Conservation (phyloP, 2,113 vertebrate genomes). For the Dromaius novaehollandiae region DNA sequence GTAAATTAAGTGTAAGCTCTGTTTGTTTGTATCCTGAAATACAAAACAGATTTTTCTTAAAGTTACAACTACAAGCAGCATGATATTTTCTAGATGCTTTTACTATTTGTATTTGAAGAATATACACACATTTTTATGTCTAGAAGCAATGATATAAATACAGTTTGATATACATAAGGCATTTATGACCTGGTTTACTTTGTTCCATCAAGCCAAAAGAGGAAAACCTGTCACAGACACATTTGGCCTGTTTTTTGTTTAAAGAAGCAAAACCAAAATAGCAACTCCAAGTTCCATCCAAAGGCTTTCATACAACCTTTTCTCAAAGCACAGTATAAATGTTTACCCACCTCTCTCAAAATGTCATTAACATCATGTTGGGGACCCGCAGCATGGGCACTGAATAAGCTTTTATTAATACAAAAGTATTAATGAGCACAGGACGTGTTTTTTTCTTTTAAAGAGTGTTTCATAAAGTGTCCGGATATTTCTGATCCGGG, state of each 20-base stretch:
- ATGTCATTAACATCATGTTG: not conserved
- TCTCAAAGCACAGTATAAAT: conserved; percentile 12
- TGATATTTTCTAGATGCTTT: not conserved
- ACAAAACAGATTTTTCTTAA: not conserved
- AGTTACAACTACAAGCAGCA: not conserved
- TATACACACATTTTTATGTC: not conserved
- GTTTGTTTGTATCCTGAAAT: not conserved
- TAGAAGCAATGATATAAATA: not conserved
- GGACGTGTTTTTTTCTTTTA: not conserved
- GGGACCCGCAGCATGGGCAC: not conserved
- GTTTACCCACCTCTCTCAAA: conserved; percentile 26
- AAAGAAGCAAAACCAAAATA: conserved; percentile 7
- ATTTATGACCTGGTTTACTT: not conserved
- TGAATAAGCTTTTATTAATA: conserved; percentile 16
- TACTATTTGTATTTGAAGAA: not conserved
- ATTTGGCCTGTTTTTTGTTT: not conserved
- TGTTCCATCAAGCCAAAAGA: not conserved
- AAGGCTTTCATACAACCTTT: conserved; percentile 52
- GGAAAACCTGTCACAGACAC: not conserved
- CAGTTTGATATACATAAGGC: not conserved
- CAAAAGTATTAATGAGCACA: not conserved
- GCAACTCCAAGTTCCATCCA: not conserved
- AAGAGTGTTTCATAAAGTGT: not conserved
- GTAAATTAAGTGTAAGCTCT: not conserved
- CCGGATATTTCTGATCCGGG: conserved; percentile 25